Conservation (phyloP, 1,140 invertebrate species). For the Pissodes strobi region DNA sequence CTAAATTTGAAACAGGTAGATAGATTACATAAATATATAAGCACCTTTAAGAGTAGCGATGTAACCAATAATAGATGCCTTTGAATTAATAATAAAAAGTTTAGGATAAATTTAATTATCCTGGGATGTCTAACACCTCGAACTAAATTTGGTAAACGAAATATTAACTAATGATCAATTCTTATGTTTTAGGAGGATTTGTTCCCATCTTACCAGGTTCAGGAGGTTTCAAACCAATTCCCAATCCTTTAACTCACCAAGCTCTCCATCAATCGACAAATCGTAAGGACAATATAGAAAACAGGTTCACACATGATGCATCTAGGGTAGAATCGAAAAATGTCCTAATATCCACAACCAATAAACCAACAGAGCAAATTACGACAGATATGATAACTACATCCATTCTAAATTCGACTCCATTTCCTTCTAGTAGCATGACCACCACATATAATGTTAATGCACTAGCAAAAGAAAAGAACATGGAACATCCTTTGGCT, state of each 20-base stretch:
- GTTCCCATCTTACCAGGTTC: slow-evolving; percentile 69
- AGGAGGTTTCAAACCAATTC: slow-evolving; percentile 72
- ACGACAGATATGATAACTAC: too few species aligned
- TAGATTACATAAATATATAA: too few species aligned
- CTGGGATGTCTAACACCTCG: background rate
- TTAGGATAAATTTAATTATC: background rate
- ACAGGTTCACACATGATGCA: background rate
- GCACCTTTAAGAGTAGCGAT: too few species aligned
- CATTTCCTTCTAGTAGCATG: background rate
- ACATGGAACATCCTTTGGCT: too few species aligned
- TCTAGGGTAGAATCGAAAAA: slow-evolving; percentile 18
- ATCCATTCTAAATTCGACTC: background rate
- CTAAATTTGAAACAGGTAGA: slow-evolving; percentile 51
- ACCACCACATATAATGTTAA: background rate
- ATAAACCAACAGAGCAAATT: too few species aligned
- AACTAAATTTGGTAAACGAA: background rate
- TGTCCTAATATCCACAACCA: slow-evolving; percentile 8
- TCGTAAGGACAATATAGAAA: too few species aligned
- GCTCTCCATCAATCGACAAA: background rate
- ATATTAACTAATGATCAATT: background rate
- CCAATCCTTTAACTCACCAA: slow-evolving; percentile 30
- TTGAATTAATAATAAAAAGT: too few species aligned
- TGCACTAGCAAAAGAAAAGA: too few species aligned
- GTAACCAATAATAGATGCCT: background rate
- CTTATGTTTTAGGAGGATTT: slow-evolving; percentile 64